These are phyloP conservation scores for Drosophila borborema DNA, from an alignment of 2,888 invertebrate genomes.

Conservation along the genomic window DNA sequence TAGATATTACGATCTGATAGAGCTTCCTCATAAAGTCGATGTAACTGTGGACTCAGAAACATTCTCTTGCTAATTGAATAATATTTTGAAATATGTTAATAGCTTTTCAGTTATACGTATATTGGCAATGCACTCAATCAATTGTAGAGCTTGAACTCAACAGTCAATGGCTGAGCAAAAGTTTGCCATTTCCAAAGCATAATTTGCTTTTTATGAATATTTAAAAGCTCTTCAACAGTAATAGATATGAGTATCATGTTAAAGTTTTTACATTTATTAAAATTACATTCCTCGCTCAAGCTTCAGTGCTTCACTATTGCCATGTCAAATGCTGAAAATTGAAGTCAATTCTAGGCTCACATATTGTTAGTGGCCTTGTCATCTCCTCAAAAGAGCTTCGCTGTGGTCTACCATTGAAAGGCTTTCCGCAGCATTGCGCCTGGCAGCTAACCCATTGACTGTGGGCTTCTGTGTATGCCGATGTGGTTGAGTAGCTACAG, in stretches of 20 bases:
- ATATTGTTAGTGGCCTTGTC: not conserved
- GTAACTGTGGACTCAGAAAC: no score
- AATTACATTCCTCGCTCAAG: not conserved
- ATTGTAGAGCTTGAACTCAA: not conserved
- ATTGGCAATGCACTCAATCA: no score
- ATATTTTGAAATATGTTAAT: no score
- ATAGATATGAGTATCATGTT: not conserved
- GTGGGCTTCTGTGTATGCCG: slow-evolving; percentile 12
- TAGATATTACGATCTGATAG: no score
- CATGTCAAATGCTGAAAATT: not conserved
- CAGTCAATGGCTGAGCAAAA: not conserved
- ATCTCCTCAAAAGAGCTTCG: not conserved
- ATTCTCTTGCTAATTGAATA: no score
- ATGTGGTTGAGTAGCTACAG: slow-evolving; percentile 15
- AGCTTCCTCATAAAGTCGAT: no score
- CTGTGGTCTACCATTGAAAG: slow-evolving; percentile 20
- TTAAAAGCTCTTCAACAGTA: not conserved
- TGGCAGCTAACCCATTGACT: slow-evolving; percentile 12
- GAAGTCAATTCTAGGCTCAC: not conserved
- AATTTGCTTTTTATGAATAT: not conserved
- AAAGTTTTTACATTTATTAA: not conserved
- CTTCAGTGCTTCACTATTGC: no score
- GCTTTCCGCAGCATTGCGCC: slow-evolving; percentile 10
- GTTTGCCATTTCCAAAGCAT: not conserved
- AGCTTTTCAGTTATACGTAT: no score